Conservation (phyloP, 2,888 invertebrate species). For the Epistrophella euchroma region DNA sequence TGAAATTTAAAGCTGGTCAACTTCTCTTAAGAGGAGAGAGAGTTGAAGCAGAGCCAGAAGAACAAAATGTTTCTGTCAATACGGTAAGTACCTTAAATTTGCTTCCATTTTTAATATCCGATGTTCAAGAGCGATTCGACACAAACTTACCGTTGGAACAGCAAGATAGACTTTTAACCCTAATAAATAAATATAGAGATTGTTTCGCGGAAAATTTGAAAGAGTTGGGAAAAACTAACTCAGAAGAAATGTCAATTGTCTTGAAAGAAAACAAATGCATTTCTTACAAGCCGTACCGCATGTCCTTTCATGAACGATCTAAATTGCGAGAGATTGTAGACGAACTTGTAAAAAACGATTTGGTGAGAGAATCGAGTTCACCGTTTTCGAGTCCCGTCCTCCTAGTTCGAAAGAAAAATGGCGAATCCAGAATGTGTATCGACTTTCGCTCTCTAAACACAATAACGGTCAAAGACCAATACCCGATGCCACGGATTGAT, state of each 20-base stretch:
- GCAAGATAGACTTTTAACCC: background rate
- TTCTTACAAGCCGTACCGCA: background rate
- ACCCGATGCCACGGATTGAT: constrained; percentile 69
- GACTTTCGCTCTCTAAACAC: constrained; percentile 3
- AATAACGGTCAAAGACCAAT: constrained; percentile 11
- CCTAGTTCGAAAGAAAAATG: constrained; percentile 15
- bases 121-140: background rate
- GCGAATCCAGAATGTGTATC: constrained; percentile 3
- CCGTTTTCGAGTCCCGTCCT: background rate
- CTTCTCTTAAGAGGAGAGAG: background rate
- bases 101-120: background rate
- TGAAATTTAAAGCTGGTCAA: background rate
- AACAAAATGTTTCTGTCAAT: background rate
- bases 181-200: background rate
- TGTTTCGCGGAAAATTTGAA: background rate
- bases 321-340: constrained; percentile 11
- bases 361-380: background rate
- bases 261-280: constrained; percentile 4
- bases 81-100: background rate
- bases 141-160: background rate
- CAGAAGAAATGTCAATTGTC: background rate
- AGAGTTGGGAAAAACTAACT: background rate
- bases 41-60: background rate
- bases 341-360: constrained; percentile 4
- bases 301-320: constrained; percentile 2